Evolutionary conservation across 2,113 vertebrate species (phyloP), one percentile per base, ranked within the genome.

Genomic region (Vidua chalybeata): DNA sequence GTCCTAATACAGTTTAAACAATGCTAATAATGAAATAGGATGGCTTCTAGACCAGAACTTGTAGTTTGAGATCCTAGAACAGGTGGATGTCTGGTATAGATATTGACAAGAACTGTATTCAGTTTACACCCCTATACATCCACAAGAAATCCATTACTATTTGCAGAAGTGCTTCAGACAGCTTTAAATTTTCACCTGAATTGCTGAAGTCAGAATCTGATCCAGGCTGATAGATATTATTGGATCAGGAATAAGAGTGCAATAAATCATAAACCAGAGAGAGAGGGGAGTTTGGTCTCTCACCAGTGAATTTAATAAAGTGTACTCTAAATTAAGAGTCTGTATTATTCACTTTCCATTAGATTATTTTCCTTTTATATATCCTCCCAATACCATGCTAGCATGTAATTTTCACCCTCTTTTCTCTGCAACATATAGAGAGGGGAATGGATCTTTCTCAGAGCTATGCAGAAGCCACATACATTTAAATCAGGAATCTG

Each of bases 191-290:
- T 90, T 92, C 52, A 75, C 45, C 45, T 61, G 56, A 69, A 67
- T 63, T 91, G n/a, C 79, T 94, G 68, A 90, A 86, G 78, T 92
- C 68, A 90, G 87, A 94, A 67, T 86, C 75, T 93, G 63, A 84
- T 45, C 52, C 35, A 78, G 45, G 12, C 5, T 90, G 48, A 83
- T 24, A 71, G 83, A 68, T 74, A 78, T 71, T 88, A 67, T 39
- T 86, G 62, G 54, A 71, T 69, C 39, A 88, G 55, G 30, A 90
- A 31, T 86, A 90, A 67, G 52, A 87, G 66, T 80, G 19, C 20
- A 87, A 66, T 91, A 90, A 91, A 77, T 91, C 59, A 55, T 51
- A 78, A 55, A 83, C 13, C 15, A 80, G 30, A 66, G 33, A 91
- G 62, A 83, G 54, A 75, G 48, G 33, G 21, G 15, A 96, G 30